These are phyloP conservation scores for Betta splendens DNA, from an alignment of 2,797 vertebrate species.

Conservation along the genomic window DNA sequence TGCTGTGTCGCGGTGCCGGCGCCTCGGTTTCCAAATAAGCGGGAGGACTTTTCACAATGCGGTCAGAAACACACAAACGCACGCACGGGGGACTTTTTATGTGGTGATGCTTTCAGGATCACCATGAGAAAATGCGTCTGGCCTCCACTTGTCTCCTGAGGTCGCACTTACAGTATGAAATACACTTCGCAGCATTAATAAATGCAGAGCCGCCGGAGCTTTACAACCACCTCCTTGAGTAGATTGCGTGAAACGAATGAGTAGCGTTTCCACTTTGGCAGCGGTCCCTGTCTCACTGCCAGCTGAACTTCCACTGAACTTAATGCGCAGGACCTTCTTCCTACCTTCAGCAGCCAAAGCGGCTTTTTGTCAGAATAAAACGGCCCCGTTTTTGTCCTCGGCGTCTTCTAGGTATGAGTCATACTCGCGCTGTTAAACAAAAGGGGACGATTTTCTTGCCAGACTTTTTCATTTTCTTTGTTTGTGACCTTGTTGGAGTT, in stretches of 20 bases:
- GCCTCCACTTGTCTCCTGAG: constrained; percentile 9
- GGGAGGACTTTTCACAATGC: constrained; percentile 38
- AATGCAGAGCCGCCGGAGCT: constrained; percentile 2
- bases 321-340: constrained; percentile 12
- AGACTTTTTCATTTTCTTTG: constrained; percentile 2
- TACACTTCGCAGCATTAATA: constrained; percentile 3
- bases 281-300: constrained; percentile 18
- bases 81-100: neutral
- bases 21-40: constrained; percentile 52
- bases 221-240: constrained; percentile 17
- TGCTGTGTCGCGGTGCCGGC: constrained; percentile 51
- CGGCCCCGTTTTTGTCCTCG: constrained; percentile 25
- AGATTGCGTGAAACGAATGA: constrained; percentile 8
- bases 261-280: constrained; percentile 6
- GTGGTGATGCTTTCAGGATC: constrained; percentile 1
- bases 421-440: constrained; percentile 39
- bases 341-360: constrained; percentile 32
- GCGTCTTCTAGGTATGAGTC: constrained; percentile 37
- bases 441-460: constrained; percentile 15
- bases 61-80: constrained; percentile 17
- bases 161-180: neutral
- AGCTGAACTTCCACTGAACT: constrained; percentile 51
- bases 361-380: constrained; percentile 36
- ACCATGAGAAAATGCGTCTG: neutral
- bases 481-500: constrained; percentile 49